Evolutionary conservation across 2,888 invertebrate species (phyloP).

Genomic region (Saturnia japonica): DNA sequence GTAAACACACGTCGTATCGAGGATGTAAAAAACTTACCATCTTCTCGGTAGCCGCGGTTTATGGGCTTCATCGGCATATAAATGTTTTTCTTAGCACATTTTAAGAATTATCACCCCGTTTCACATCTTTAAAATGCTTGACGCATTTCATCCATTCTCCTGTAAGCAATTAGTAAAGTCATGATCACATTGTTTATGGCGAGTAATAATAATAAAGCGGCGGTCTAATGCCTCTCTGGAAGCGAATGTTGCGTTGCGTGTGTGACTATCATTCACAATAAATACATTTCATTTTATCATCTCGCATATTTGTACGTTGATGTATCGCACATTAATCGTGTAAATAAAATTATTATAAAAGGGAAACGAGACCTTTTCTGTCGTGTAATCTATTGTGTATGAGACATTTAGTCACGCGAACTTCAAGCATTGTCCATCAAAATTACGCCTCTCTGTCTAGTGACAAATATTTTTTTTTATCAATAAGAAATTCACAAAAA

Average conservation of each 20-base stretch:
- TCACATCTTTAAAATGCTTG: constrained; percentile 39
- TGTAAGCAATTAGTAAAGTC: constrained; percentile 44
- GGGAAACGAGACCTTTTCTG: constrained; percentile 46
- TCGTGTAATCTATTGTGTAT: constrained; percentile 49
- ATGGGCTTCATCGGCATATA: constrained; percentile 48
- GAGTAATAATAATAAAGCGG: constrained; percentile 40
- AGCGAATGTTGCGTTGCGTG: constrained; percentile 42
- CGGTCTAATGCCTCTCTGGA: constrained; percentile 36
- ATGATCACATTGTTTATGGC: constrained; percentile 43
- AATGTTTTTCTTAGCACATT: constrained; percentile 46
- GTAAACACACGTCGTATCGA: constrained; percentile 62
- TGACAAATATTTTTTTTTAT: not conserved
- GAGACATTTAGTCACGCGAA: constrained; percentile 49
- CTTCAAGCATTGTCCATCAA: constrained; percentile 31
- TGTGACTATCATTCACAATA: constrained; percentile 43
- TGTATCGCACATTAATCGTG: constrained; percentile 44
- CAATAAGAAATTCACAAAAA: not conserved
- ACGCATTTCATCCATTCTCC: constrained; percentile 34
- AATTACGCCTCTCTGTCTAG: not conserved
- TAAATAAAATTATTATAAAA: constrained; percentile 55
- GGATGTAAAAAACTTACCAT: constrained; percentile 57
- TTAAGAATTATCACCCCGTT: constrained; percentile 43
- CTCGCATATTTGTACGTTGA: constrained; percentile 40
- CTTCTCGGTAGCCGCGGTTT: constrained; percentile 43
- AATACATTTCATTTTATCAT: constrained; percentile 50